Conservation (phyloP, 1,140 invertebrate genomes). For the Pogonus chalceus region DNA sequence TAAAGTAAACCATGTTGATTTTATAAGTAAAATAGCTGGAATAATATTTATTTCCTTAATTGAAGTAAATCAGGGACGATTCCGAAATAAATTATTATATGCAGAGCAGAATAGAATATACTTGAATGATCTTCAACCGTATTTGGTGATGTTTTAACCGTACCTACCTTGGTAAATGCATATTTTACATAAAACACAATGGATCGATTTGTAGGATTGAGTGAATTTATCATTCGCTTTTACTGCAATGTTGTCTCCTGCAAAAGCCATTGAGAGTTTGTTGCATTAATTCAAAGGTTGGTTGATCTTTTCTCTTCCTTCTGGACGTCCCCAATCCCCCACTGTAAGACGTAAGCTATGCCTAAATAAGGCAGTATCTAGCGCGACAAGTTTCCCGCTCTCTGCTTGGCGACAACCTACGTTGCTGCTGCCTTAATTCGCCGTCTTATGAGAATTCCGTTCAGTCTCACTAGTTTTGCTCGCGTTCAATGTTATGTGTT, state of each 20-base stretch:
- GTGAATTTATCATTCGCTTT: not conserved
- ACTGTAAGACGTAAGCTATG: not conserved
- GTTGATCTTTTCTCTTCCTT: not conserved
- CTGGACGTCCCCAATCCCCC: not conserved
- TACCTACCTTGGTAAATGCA: not conserved
- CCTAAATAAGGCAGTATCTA: constrained; percentile 3
- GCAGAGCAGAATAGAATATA: no score
- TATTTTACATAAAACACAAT: not conserved
- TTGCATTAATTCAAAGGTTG: not conserved
- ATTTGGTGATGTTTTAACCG: not conserved
- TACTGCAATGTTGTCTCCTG: not conserved
- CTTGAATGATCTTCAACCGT: not conserved
- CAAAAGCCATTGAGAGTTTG: not conserved
- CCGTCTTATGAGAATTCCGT: not conserved
- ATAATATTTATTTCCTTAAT: no score
- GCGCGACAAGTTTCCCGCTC: not conserved
- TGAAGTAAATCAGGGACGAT: no score
- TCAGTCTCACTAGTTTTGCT: no score
- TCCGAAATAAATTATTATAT: no score
- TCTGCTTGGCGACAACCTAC: not conserved
- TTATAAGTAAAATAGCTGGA: no score
- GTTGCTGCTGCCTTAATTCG: not conserved
- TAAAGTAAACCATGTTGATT: no score
- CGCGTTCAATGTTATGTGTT: no score
- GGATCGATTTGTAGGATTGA: not conserved